These are phyloP conservation scores for Physella acuta DNA, from an alignment of 1,140 invertebrate genomes.

Conservation along the genomic window DNA sequence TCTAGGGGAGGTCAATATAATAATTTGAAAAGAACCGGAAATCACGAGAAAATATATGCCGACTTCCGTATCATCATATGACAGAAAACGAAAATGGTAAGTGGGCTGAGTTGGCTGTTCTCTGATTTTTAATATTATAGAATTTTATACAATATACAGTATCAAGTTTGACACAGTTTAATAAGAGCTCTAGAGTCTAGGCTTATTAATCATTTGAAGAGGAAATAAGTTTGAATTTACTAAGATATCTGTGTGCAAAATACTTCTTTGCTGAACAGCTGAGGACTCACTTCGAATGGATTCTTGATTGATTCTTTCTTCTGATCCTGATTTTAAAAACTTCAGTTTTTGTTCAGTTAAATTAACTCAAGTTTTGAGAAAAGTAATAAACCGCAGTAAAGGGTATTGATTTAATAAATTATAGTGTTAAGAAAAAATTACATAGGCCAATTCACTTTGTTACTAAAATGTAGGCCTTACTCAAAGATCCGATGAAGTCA, in stretches of 20 bases:
- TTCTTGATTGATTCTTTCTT: too few relatives aligned
- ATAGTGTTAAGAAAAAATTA: too few relatives aligned
- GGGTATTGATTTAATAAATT: too few relatives aligned
- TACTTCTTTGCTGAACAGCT: too few relatives aligned
- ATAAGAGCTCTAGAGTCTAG: not conserved
- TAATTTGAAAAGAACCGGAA: not conserved
- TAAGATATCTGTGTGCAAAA: not conserved
- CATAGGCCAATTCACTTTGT: too few relatives aligned
- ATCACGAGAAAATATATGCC: not conserved
- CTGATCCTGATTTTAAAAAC: too few relatives aligned
- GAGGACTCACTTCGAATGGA: too few relatives aligned
- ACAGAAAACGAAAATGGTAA: slow-evolving; percentile 1
- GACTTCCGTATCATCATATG: not conserved
- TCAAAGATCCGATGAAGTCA: too few relatives aligned
- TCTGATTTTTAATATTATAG: not conserved
- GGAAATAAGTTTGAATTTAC: not conserved
- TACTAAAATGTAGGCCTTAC: too few relatives aligned
- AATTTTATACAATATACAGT: not conserved
- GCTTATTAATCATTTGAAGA: not conserved
- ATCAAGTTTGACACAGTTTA: not conserved
- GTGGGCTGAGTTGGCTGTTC: not conserved
- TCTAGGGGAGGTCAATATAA: not conserved
- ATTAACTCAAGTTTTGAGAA: too few relatives aligned
- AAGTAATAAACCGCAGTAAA: too few relatives aligned
- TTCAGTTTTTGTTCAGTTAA: too few relatives aligned